Evolutionary conservation across 2,888 invertebrate species (phyloP).

Genomic region (Melipona beecheii): DNA sequence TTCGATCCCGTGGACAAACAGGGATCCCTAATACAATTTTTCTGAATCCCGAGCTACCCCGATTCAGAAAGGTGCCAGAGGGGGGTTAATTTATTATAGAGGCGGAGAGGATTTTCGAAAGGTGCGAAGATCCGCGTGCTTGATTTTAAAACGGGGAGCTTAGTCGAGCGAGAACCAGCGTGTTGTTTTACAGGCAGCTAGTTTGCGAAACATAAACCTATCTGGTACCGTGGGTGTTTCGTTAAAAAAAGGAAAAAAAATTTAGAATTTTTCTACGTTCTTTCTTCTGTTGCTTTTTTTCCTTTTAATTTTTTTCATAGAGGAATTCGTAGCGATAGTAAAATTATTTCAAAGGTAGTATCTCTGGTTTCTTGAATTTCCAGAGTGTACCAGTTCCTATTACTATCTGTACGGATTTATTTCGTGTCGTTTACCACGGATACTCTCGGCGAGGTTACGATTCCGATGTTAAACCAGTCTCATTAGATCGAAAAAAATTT

Average conservation of each 20-base stretch:
- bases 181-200: conserved; percentile 4
- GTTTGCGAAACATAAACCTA: neutral
- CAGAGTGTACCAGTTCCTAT: neutral
- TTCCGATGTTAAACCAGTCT: conserved; percentile 2
- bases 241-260: neutral
- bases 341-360: neutral
- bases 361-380: conserved; percentile 7
- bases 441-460: neutral
- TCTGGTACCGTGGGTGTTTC: neutral
- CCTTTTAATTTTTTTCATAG: neutral
- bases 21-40: conserved; percentile 63
- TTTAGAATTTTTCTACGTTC: neutral
- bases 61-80: conserved; percentile 16
- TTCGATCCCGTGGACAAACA: conserved; percentile 78
- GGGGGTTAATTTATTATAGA: conserved; percentile 59
- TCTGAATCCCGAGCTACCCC: conserved; percentile 18
- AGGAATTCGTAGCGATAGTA: no score
- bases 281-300: neutral
- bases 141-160: neutral
- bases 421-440: neutral
- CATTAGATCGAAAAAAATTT: conserved; percentile 1
- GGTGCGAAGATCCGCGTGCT: conserved; percentile 19
- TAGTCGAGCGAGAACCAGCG: no score
- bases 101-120: conserved; percentile 24
- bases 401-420: neutral